Percentiles rank a stretch among this genome's conserved stretches.
Conservation (phyloP, 2,113 vertebrate species). For the Lutjanus erythropterus region DNA sequence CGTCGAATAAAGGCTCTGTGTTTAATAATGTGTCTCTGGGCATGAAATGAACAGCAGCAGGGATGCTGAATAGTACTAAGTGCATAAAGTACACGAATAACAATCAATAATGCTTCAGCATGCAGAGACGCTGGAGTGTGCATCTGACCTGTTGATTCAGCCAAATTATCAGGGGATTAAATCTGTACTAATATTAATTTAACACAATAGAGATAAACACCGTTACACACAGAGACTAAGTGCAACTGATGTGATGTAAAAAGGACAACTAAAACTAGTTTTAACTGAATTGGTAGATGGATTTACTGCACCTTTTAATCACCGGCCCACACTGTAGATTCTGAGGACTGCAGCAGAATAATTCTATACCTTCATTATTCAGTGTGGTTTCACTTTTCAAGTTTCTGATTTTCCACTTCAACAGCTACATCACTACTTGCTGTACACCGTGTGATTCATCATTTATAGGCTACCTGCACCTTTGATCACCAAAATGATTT, state of each 20-base stretch:
- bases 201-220: neutral
- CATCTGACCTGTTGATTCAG: neutral
- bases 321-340: neutral
- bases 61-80: no score
- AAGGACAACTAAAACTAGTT: neutral
- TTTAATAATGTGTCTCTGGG: neutral
- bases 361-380: neutral
- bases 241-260: neutral
- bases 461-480: neutral
- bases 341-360: neutral
- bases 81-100: no score
- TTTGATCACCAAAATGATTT: neutral
- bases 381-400: constrained; percentile 9
- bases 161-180: neutral
- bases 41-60: neutral
- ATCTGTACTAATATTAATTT: neutral
- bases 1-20: neutral
- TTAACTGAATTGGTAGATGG: neutral
- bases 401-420: constrained; percentile 26
- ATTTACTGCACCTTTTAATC: neutral
- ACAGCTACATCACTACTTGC: neutral
- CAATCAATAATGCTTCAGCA: neutral
- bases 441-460: neutral
- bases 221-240: neutral
- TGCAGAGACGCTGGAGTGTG: neutral